Evolutionary conservation across 2,888 invertebrate genomes (phyloP).

Genomic region (Cordilura impudica): DNA sequence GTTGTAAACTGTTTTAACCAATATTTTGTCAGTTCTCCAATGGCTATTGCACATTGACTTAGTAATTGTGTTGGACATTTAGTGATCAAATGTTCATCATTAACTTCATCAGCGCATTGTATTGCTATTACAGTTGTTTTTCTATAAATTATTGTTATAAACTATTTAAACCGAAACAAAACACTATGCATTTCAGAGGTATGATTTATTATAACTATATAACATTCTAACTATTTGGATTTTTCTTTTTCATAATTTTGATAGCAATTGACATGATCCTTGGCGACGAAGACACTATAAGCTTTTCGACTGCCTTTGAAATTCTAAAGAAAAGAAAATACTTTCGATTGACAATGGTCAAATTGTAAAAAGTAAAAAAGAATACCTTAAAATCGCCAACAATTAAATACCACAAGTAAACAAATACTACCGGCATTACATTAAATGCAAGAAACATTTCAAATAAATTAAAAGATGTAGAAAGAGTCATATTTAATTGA

Average conservation of each 20-base stretch:
- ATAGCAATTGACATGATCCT: slow-evolving; percentile 75
- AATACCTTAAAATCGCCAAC: slow-evolving; percentile 69
- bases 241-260: slow-evolving; percentile 67
- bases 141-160: no score
- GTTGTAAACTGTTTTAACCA: no score
- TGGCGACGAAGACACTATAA: slow-evolving; percentile 68
- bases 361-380: background rate
- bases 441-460: slow-evolving; percentile 68
- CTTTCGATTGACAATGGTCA: background rate
- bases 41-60: no score
- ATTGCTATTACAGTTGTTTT: no score
- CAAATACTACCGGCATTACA: slow-evolving; percentile 72
- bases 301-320: slow-evolving; percentile 69
- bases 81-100: no score
- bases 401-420: slow-evolving; percentile 73
- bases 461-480: slow-evolving; percentile 55
- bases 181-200: no score
- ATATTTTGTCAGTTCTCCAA: no score
- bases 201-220: no score
- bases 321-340: slow-evolving; percentile 67
- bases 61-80: no score
- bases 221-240: slow-evolving; percentile 18
- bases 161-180: no score
- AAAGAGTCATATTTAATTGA: slow-evolving; percentile 21
- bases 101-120: no score